Evolutionary conservation across 2,113 vertebrate genomes (phyloP), one percentile per base, ranked within the genome.

Genomic region (Neotragus pygmaeus): DNA sequence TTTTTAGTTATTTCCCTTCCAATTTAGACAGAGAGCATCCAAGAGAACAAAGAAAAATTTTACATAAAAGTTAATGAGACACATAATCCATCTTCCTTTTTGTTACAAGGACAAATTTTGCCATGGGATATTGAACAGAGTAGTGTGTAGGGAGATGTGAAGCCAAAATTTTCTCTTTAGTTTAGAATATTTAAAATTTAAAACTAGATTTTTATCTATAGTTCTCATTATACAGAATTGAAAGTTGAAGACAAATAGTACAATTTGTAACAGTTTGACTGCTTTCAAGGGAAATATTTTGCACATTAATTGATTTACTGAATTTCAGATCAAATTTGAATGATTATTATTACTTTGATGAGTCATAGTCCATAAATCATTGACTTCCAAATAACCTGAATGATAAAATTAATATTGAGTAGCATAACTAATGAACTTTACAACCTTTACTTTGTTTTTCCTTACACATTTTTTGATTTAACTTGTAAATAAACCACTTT

Each of bases 41-140:
- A 98, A 55, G 43, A 96, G 94, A 98, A 88, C 57, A 95, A 97
- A 95, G 85, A 94, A 96, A 92, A 96, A 96, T 97, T 98, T 94
- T 88, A 57, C 94, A 98, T 98, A 96, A 98, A 98, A 98, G 83
- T 96, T 97, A 98, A 98, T 97, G 95, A 98, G 91, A 98, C 91
- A 96, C 62, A 97, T 92, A 97, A 94, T 96, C 55, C 7, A 49
- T 83, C 80, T 84, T 94, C 95, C 53, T 88, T 66, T 90, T 88
- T 95, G 83, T 83, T 91, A 23, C 92, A 92, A 95, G 49, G 57
- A 92, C 87, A 97, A 96, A 96, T 84, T 91, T 94, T 95, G 39
- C 83, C 81, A 97, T 96, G 96, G 88, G 15, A 80, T 95, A 95
- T 84, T 97, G 75, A 95, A 62, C 95, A 96, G 16, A 97, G 4